Evolutionary conservation across 2,113 vertebrate species (phyloP).

Genomic region (Orthonyx spaldingii): DNA sequence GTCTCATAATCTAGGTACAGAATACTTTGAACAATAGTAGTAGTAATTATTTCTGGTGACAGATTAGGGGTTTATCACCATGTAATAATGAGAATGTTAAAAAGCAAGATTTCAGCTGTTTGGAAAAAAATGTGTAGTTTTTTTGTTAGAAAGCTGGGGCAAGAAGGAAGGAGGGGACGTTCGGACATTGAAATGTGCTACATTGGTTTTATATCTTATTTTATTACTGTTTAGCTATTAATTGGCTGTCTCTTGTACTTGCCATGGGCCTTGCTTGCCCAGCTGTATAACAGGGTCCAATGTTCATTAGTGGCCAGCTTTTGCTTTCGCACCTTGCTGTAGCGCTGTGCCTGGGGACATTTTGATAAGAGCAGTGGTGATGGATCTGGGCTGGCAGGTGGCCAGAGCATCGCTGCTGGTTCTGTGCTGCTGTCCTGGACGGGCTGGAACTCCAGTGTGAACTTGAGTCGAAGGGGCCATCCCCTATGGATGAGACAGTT

Average conservation of each 20-base stretch:
- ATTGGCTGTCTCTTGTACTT: not conserved
- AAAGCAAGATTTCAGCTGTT: not conserved
- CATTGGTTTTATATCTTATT: not conserved
- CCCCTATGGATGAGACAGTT: not conserved
- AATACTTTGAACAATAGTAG: not conserved
- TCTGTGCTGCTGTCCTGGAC: not conserved
- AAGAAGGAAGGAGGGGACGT: not conserved
- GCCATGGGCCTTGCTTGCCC: not conserved
- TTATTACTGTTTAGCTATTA: not conserved
- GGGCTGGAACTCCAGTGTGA: not conserved
- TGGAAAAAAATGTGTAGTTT: not conserved
- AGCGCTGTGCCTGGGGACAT: not conserved
- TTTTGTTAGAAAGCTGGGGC: not conserved
- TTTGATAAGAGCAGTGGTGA: not conserved
- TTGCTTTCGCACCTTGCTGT: not conserved
- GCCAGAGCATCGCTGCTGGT: rapidly evolving
- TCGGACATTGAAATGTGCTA: rapidly evolving
- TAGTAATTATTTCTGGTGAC: not conserved
- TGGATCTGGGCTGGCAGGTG: too few relatives aligned
- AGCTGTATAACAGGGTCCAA: not conserved
- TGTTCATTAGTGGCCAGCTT: not conserved
- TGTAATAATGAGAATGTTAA: not conserved
- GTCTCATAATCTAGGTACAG: not conserved
- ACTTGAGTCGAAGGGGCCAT: not conserved
- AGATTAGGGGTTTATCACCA: not conserved